Evolutionary conservation across 2,113 vertebrate genomes (phyloP), one percentile per base, ranked within the genome.

Genomic region (Oryzias curvinotus): DNA sequence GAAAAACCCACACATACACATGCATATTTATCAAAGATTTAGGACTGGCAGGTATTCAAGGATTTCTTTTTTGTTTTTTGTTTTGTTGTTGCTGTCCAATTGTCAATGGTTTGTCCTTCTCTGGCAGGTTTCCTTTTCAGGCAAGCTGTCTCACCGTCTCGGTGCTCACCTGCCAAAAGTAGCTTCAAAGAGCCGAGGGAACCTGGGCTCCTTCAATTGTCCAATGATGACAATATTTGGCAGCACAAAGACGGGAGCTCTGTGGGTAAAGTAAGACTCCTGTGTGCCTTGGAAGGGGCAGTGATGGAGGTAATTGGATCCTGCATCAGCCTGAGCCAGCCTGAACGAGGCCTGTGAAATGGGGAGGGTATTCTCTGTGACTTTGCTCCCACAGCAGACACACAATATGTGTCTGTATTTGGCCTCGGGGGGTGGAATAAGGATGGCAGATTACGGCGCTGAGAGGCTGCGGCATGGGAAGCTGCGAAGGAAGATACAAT

Each of bases 371-470:
- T 54, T 87, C 86, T 80, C 73, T 69, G 73, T 21, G 55, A 69
- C 71, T 81, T 59, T 60, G 76, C 87, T 89, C 89, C 87, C 87
- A 90, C 89, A 85, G 77, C 63, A 12, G 83, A 65, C 57, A 76
- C 62, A 86, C 88, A 88, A 89, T 84, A 80, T 81, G 68, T 55
- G 74, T 58, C 83, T 89, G 71, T 87, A 69, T 87, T 71, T 66
- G 62, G 71, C 65, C 68, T 46, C 44, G 36, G 15, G 52, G 25
- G 66, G 19, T 49, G 61, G 73, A 69, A 84, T 42, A 47, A 73
- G 65, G 69, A 55, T n/a, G 16, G 68, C 58, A 75, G 80, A 86
- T 88, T 87, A 84, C 52, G 23, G 83, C 65, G 81, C 86, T 84
- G 87, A 90, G 83, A 87, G 86, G 74, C 52, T 1, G 65, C 63